These are phyloP conservation scores for Graptemys geographica DNA, from an alignment of 2,797 vertebrate species.

Conservation along the genomic window DNA sequence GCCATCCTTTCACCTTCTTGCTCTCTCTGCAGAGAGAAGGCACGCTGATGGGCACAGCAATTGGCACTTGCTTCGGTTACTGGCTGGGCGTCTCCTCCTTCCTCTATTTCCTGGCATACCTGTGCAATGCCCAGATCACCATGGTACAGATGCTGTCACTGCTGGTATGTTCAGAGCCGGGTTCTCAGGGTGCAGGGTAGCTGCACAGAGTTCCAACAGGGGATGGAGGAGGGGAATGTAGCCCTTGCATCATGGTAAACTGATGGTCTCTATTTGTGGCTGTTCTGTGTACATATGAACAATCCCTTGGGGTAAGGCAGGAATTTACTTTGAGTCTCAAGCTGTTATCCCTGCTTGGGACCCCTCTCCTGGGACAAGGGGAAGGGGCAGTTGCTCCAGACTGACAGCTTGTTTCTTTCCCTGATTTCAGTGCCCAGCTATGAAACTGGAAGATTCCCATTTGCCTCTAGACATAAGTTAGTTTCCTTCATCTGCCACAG, in stretches of 20 bases:
- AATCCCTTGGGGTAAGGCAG: neutral
- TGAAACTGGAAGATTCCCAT: neutral
- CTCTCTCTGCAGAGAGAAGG: conserved; percentile 90
- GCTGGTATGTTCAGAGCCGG: conserved; percentile 86
- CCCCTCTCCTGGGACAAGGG: accelerated
- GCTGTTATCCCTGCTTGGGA: neutral
- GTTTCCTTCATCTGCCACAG: neutral
- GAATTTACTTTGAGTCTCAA: neutral
- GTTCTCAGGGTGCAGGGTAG: accelerated
- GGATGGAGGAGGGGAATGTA: neutral
- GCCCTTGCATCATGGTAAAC: neutral
- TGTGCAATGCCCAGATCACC: conserved; percentile 97
- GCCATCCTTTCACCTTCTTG: neutral
- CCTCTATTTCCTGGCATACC: conserved; percentile 95
- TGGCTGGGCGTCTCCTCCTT: conserved; percentile 97
- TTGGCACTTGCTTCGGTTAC: conserved; percentile 98
- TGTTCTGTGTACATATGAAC: neutral
- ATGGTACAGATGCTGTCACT: conserved; percentile 97
- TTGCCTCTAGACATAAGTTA: neutral
- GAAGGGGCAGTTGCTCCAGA: accelerated
- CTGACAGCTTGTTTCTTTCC: neutral
- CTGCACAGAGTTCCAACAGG: neutral
- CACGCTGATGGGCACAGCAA: conserved; percentile 97
- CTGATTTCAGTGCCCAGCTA: neutral
- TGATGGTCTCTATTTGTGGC: neutral